Conservation (phyloP, 1,140 invertebrate genomes). For the Drosophila aff. region DNA sequence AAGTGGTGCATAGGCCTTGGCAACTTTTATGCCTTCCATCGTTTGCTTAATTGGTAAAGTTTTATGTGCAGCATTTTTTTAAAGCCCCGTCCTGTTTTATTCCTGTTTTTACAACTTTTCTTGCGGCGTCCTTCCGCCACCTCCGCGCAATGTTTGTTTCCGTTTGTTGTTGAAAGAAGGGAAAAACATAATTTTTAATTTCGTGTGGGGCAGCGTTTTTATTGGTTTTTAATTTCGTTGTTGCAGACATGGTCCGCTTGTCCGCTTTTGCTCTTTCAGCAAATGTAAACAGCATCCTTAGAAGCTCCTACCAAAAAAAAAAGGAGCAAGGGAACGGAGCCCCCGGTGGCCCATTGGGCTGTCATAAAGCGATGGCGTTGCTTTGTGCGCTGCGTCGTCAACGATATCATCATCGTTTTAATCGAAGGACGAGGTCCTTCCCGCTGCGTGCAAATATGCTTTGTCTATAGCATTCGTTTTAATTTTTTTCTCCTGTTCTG, state of each 20-base stretch:
- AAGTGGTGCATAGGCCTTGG: slow-evolving; percentile 62
- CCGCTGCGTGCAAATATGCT: slow-evolving; percentile 77
- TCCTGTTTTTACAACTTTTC: slow-evolving; percentile 57
- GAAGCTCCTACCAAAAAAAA: slow-evolving; percentile 32
- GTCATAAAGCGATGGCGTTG: slow-evolving; percentile 74
- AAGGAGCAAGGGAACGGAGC: slow-evolving; percentile 3
- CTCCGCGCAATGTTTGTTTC: slow-evolving; percentile 54
- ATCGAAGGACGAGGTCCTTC: slow-evolving; percentile 43
- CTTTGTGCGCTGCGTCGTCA: slow-evolving; percentile 51
- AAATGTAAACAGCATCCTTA: slow-evolving; percentile 77
- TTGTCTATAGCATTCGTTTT: slow-evolving; percentile 74
- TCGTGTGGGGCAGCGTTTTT: slow-evolving; percentile 67
- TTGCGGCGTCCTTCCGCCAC: slow-evolving; percentile 12
- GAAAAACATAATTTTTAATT: slow-evolving; percentile 83
- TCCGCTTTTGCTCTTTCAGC: slow-evolving; percentile 39
- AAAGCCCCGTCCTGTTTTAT: slow-evolving; percentile 46
- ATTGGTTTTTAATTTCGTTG: slow-evolving; percentile 81
- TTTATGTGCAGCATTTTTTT: slow-evolving; percentile 51
- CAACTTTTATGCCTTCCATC: slow-evolving; percentile 69
- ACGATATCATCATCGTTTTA: slow-evolving; percentile 66
- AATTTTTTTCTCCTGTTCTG: slow-evolving; percentile 49
- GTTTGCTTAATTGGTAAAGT: slow-evolving; percentile 77
- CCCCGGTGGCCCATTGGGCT: slow-evolving; percentile 40
- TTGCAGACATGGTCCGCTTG: slow-evolving; percentile 50
- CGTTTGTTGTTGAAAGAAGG: slow-evolving; percentile 58